Conservation (phyloP, 2,888 invertebrate species). For the Pachymerium ferrugineum region DNA sequence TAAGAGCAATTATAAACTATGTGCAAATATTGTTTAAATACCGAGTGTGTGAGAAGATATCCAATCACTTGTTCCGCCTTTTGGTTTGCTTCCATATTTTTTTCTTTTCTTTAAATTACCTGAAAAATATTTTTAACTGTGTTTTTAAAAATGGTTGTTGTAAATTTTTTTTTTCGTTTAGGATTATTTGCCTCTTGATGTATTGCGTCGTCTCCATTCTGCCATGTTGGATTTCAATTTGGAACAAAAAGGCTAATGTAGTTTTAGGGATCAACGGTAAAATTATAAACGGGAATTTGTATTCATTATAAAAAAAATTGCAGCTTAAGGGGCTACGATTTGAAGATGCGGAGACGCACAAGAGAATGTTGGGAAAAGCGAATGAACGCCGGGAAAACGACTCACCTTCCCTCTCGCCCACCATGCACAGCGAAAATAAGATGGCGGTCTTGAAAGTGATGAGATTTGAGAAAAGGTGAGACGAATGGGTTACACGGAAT, state of each 20-base stretch:
- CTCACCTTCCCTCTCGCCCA: constrained; percentile 43
- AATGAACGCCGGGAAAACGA: constrained; percentile 48
- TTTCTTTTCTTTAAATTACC: not conserved
- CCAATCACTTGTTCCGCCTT: not conserved
- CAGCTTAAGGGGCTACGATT: not conserved
- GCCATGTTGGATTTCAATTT: not conserved
- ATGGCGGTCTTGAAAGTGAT: constrained; percentile 14
- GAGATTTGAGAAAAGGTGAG: not conserved
- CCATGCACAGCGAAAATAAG: constrained; percentile 44
- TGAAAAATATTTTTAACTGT: too few species aligned
- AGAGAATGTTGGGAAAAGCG: constrained; percentile 39
- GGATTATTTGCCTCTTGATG: not conserved
- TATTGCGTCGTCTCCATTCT: not conserved
- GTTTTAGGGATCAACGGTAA: not conserved
- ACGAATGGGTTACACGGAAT: not conserved
- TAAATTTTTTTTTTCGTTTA: not conserved
- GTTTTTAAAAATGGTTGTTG: too few species aligned
- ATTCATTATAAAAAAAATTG: not conserved
- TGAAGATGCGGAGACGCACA: not conserved
- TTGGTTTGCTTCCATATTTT: not conserved
- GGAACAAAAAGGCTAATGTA: not conserved
- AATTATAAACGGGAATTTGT: not conserved
- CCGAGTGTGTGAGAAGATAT: not conserved
- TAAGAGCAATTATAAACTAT: not conserved
- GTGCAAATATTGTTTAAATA: not conserved